A percentile compares a stretch with the other conserved stretches of the same genome.
phyloP scores from a whole-genome alignment of 2,113 vertebrate genomes.

The Bombycilla garrulus region DNA sequence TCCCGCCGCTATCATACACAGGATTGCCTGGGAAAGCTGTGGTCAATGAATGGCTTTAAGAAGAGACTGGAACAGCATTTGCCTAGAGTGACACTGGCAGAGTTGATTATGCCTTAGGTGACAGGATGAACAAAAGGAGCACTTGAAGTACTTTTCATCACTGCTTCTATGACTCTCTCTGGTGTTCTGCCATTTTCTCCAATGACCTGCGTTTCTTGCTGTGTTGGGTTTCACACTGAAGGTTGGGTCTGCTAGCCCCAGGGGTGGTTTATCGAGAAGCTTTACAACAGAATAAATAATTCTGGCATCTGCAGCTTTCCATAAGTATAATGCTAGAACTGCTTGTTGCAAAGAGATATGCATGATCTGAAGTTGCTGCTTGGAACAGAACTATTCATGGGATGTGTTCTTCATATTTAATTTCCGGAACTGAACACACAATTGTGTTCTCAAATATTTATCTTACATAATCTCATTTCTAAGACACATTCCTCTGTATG shows the following conservation, averaged over 20 bases:
- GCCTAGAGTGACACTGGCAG: background rate
- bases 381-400: background rate
- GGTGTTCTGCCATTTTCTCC: background rate
- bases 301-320: background rate
- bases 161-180: fast-evolving
- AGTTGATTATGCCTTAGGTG: background rate
- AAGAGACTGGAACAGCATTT: background rate
- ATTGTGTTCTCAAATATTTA: background rate
- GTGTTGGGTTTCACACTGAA: background rate
- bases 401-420: background rate
- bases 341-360: background rate
- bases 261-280: fast-evolving
- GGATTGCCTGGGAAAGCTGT: background rate
- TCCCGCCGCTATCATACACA: background rate
- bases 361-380: background rate
- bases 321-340: background rate
- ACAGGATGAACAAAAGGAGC: background rate
- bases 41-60: background rate
- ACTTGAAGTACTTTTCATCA: background rate
- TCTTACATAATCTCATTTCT: background rate
- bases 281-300: background rate
- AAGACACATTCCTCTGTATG: background rate
- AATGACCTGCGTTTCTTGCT: background rate
- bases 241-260: background rate
- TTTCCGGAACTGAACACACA: background rate